A percentile compares a stretch with the other conserved stretches of the same genome.
phyloP scores from a whole-genome alignment of 2,888 invertebrate species.

The Reticulitermes lucifugus region DNA sequence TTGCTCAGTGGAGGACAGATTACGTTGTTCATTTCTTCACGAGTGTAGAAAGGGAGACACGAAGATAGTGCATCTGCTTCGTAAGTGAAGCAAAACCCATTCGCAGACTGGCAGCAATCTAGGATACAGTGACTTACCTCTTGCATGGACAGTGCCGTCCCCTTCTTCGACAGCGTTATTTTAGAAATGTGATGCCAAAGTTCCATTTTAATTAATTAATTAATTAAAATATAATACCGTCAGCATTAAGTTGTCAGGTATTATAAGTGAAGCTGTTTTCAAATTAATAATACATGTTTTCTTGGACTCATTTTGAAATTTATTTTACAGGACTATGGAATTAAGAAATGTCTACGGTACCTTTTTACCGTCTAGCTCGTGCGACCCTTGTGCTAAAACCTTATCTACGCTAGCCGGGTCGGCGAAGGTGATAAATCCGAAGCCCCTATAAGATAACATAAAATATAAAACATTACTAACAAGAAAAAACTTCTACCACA shows the following conservation, averaged over 20 bases:
- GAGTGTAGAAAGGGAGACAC: background rate
- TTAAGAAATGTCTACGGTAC: conserved; percentile 66
- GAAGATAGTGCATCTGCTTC: background rate
- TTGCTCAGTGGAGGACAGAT: conserved; percentile 23
- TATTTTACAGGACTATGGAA: conserved; percentile 45
- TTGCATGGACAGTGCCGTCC: conserved; percentile 2
- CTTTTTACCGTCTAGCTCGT: conserved; percentile 99
- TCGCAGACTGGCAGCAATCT: conserved; percentile 29
- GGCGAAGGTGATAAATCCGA: conserved; percentile 99
- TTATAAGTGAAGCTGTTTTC: background rate
- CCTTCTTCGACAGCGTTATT: background rate
- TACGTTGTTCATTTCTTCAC: background rate
- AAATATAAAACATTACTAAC: conserved; percentile 54
- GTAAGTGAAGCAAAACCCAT: conserved; percentile 14
- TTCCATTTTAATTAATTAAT: background rate
- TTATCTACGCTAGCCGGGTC: conserved; percentile 99
- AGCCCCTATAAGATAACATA: conserved; percentile 83
- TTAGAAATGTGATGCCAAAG: background rate
- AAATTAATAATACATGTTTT: conserved; percentile 24
- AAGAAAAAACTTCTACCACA: conserved; percentile 52
- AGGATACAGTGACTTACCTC: conserved; percentile 24
- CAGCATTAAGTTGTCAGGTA: background rate
- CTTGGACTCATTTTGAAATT: background rate
- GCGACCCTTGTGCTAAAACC: conserved; percentile 97
- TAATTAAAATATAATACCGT: background rate